A percentile compares a stretch with the other conserved stretches of the same genome.
Conservation (phyloP, 1,140 invertebrate species). For the Aphaenogaster floridana region DNA sequence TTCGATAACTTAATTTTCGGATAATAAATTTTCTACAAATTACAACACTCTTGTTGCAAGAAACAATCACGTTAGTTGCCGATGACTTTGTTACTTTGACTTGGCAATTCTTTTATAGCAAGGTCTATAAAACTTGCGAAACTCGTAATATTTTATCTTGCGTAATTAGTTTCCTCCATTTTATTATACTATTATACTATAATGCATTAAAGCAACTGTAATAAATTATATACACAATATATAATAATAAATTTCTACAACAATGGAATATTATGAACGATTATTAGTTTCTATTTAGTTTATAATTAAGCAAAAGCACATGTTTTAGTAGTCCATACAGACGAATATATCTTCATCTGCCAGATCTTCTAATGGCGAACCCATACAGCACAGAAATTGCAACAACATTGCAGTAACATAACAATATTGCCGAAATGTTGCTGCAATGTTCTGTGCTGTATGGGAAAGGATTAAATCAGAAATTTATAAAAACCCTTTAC, state of each 20-base stretch:
- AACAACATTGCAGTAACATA: too few relatives aligned
- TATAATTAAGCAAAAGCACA: background rate
- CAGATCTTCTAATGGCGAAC: background rate
- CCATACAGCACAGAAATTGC: too few relatives aligned
- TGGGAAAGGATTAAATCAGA: constrained; percentile 4
- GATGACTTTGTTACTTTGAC: background rate
- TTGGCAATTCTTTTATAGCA: background rate
- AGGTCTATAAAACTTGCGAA: background rate
- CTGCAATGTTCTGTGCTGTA: too few relatives aligned
- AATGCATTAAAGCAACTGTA: background rate
- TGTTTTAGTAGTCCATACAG: background rate
- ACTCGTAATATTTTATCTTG: background rate
- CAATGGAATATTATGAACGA: too few relatives aligned
- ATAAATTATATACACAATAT: background rate
- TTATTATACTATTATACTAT: background rate
- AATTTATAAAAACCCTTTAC: background rate
- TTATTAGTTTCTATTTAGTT: background rate
- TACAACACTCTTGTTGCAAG: constrained; percentile 16
- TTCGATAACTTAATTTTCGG: constrained; percentile 57
- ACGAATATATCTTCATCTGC: background rate
- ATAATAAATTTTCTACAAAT: constrained; percentile 52
- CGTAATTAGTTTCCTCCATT: background rate
- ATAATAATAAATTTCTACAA: background rate
- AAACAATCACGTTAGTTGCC: background rate
- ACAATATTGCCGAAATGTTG: too few relatives aligned